Base-by-base conservation (phyloP, 2,888 invertebrate species). In the Conchocele bisecta region DNA sequence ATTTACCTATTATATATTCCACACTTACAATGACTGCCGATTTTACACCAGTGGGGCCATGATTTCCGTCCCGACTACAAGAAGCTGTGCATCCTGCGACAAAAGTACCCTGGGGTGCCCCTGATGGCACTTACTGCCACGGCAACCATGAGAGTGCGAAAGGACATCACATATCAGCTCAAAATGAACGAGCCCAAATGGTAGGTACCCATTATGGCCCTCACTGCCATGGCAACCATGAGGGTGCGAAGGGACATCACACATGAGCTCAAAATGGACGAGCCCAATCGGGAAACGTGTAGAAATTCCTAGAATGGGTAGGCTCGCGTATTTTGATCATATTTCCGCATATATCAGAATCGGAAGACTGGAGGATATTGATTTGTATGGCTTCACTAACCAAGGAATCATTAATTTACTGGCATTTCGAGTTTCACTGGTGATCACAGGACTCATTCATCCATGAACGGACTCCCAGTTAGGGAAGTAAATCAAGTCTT, bases 181-280 rank as follows among this genome's bases (percentile, higher is more conserved):
- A 85, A 85, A 28, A 91, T 92, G 87, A 88, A 82, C 22, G 78
- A 86, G 59, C 89, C 89, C 11, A 91, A 91, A 82, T 91, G 91
- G 91, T 76, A 63, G 9, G 20, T 20, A 46, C 22, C 22, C 42
- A 42, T 96, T 53, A 96, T 93, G 93, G 95, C 93, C 7, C 92
- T 99, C 54, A 99, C 99, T 0, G 99, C 99, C 17, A 99, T 99
- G 0, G 99, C 99, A 15, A 98, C 98, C 0, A 96, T 96, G 5
- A 93, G 97, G 54, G 98, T 98, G 4, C 94, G 98, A 65, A 93
- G 94, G 75, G 98, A 99, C 89, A 96, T 98, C 79, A 92, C 97
- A 70, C 94, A 95, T 85, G 97, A 98, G 89, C 93, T 99, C 22
- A 85, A 85, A 28, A 91, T 92, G 87, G 88, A 82, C 22, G 78